Base-by-base conservation (phyloP, 2,113 vertebrate genomes). In the Plestiodon gilberti region DNA sequence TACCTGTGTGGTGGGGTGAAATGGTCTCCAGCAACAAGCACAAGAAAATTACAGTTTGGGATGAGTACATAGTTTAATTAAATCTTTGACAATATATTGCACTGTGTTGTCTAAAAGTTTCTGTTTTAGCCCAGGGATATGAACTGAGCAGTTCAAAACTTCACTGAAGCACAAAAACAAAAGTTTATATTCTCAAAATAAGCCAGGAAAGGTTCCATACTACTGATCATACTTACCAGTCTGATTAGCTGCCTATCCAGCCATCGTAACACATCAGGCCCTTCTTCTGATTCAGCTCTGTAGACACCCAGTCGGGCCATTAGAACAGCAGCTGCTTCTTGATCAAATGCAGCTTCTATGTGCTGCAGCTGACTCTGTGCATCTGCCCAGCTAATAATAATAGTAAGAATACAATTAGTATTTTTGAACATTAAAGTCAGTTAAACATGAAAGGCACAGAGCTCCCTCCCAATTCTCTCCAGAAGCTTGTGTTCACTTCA, bases 161-260 rank as follows among this genome's bases (percentile, higher is more conserved):
- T 48, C 6, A 52, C 52, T 59, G 9, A 57, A 52, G 59, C 35
- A 35, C 20, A 38, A 22, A 61, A 78, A 76, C 3, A 59, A 35
- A 33, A 69, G 67, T 4, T 70, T 70, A 70, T 30, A 69, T 33
- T 33, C n/a, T 70, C 33, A 13, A 35, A 48, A 35, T 8, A 35
- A 70, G 69, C 17, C 4, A 18, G 33, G 69, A 70, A 57, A 65
- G 71, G 6, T 57, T 57, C 6, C 25, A 64, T 62, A 80, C n/a
- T n/a, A 43, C 0, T 22, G 84, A 2, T 35, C 77, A 52, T 20
- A 89, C 97, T 97, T 96, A 99, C 99, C 96, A 99, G 96, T 90
- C 98, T 97, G 93, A 99, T 99, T 30, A 99, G 97, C 91, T 99
- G 99, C n/a, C 99, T 97, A 95, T 99, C 99, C 23, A 99, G 96